These are phyloP conservation scores for Eospalax fontanierii DNA, from an alignment of 2,797 vertebrate species.

Conservation along the genomic window DNA sequence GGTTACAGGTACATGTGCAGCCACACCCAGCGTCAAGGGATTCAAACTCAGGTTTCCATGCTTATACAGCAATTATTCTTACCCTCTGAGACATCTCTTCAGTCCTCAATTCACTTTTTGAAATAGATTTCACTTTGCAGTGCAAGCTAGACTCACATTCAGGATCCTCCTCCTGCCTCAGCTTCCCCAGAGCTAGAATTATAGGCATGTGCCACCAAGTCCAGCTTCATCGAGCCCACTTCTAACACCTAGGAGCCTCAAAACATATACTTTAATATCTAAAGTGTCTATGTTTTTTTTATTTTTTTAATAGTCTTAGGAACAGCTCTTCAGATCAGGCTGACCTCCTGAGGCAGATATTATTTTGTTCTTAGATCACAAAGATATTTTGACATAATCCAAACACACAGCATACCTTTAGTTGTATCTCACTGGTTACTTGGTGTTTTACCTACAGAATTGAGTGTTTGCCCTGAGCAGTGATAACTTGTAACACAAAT, in stretches of 20 bases:
- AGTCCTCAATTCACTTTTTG: not conserved
- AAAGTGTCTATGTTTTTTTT: not conserved
- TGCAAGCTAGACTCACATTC: not conserved
- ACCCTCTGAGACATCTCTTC: too few species aligned
- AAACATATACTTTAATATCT: not conserved
- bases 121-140: not conserved
- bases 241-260: not conserved
- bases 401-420: not conserved
- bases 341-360: not conserved
- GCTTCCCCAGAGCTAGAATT: not conserved
- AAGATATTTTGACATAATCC: not conserved
- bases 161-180: not conserved
- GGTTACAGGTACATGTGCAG: too few species aligned
- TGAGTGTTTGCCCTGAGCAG: not conserved
- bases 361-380: constrained; percentile 45
- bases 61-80: not conserved
- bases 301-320: not conserved
- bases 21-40: not conserved
- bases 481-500: not conserved
- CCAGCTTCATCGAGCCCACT: not conserved
- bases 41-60: not conserved
- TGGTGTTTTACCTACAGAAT: constrained; percentile 11
- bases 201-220: not conserved
- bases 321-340: constrained; percentile 10
- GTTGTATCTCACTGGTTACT: not conserved